phyloP scores from a whole-genome alignment of 2,888 invertebrate genomes.

The Tetragonisca angustula region DNA sequence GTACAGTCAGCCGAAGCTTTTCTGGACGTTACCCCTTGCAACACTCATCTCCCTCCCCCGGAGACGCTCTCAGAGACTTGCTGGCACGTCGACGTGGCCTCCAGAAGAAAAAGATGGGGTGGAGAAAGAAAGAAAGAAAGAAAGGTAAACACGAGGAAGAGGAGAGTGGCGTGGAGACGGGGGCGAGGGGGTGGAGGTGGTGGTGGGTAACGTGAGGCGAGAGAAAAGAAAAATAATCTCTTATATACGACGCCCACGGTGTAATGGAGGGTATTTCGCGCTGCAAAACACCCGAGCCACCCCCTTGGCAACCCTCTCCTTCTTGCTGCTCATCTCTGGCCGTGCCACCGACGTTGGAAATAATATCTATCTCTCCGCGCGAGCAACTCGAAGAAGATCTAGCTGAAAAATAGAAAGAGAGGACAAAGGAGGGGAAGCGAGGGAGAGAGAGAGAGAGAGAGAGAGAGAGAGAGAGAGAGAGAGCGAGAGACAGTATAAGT shows the following conservation, averaged over 20 bases:
- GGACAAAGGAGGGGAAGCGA: too few species aligned
- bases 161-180: conserved; percentile 26
- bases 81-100: conserved; percentile 64
- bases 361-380: conserved; percentile 78
- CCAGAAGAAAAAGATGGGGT: conserved; percentile 41
- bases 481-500: conserved; percentile 15
- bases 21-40: conserved; percentile 53
- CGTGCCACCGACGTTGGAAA: conserved; percentile 75
- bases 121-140: conserved; percentile 32
- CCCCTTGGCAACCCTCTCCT: conserved; percentile 63
- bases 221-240: conserved; percentile 81
- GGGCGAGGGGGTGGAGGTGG: background rate
- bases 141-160: conserved; percentile 54
- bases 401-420: conserved; percentile 29
- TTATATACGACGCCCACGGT: conserved; percentile 78
- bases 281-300: conserved; percentile 80
- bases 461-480: background rate
- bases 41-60: conserved; percentile 34
- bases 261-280: conserved; percentile 82
- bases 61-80: conserved; percentile 57
- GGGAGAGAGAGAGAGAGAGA: background rate
- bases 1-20: conserved; percentile 28
- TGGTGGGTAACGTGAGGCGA: conserved; percentile 49
- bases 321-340: conserved; percentile 62
- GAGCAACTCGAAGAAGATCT: conserved; percentile 51